Evolutionary conservation across 2,797 vertebrate genomes (phyloP).

Genomic region (Chaetodon trifasciatus): DNA sequence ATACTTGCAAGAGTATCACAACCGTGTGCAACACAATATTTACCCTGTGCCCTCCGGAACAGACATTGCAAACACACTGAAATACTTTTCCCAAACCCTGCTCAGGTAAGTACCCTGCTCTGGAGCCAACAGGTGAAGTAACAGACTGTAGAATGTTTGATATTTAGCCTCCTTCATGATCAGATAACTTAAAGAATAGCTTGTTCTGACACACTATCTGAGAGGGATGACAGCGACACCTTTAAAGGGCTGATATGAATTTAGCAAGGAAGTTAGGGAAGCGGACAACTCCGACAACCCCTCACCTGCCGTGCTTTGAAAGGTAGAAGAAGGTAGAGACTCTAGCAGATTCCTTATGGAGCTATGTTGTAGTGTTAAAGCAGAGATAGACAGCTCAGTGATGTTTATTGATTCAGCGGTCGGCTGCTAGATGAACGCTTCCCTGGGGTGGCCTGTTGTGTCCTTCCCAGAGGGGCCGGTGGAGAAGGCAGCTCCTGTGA

Average conservation of each 20-base stretch:
- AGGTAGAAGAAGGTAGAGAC: not conserved
- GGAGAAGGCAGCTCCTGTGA: conserved; percentile 55
- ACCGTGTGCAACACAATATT: conserved; percentile 99
- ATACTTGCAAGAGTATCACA: conserved; percentile 99
- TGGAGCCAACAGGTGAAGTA: conserved; percentile 84
- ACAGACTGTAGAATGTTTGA: conserved; percentile 72
- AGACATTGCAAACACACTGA: conserved; percentile 99
- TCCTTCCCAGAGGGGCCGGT: conserved; percentile 67
- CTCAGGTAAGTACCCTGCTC: conserved; percentile 96
- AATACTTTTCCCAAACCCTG: conserved; percentile 99
- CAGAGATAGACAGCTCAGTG: conserved; percentile 36
- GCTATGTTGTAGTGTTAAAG: conserved; percentile 30
- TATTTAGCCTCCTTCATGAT: conserved; percentile 61
- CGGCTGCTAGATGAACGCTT: conserved; percentile 54
- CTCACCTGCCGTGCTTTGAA: conserved; percentile 15
- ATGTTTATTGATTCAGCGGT: conserved; percentile 74
- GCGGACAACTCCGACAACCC: conserved; percentile 10
- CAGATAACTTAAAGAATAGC: conserved; percentile 42
- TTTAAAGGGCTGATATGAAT: conserved; percentile 26
- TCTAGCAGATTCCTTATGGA: conserved; percentile 4
- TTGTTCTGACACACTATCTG: conserved; percentile 51
- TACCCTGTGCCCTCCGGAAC: conserved; percentile 99
- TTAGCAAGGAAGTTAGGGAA: conserved; percentile 25
- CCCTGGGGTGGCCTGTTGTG: conserved; percentile 53
- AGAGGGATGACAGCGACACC: conserved; percentile 51